Conservation (phyloP, 2,797 vertebrate genomes). For the Myotis planiceps region DNA sequence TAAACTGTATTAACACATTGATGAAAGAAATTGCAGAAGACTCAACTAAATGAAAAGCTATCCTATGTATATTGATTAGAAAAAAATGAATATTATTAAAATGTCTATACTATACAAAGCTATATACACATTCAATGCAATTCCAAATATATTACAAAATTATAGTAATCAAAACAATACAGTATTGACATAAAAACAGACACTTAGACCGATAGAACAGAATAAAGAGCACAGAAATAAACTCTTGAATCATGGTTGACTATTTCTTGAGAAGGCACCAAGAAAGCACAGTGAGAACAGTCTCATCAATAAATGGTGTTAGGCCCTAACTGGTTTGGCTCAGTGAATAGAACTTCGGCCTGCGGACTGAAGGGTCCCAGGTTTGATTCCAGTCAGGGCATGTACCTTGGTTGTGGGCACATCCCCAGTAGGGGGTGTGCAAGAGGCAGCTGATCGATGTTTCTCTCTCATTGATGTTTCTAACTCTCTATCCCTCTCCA, state of each 20-base stretch:
- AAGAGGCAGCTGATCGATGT: too few species aligned
- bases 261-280: not conserved
- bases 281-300: not conserved
- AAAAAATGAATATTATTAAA: not conserved
- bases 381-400: too few species aligned
- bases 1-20: not conserved
- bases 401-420: too few species aligned
- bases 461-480: too few species aligned
- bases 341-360: too few species aligned
- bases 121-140: not conserved
- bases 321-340: too few species aligned
- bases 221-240: not conserved
- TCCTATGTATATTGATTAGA: not conserved
- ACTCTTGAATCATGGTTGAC: not conserved
- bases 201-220: too few species aligned
- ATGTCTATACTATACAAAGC: too few species aligned
- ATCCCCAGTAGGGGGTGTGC: too few species aligned
- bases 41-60: not conserved
- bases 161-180: not conserved
- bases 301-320: not conserved
- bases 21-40: not conserved
- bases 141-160: not conserved
- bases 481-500: too few species aligned
- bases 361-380: too few species aligned
- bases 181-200: not conserved